Evolutionary conservation across 2,797 vertebrate species (phyloP).

Genomic region (Hydrocynus forskahlii): DNA sequence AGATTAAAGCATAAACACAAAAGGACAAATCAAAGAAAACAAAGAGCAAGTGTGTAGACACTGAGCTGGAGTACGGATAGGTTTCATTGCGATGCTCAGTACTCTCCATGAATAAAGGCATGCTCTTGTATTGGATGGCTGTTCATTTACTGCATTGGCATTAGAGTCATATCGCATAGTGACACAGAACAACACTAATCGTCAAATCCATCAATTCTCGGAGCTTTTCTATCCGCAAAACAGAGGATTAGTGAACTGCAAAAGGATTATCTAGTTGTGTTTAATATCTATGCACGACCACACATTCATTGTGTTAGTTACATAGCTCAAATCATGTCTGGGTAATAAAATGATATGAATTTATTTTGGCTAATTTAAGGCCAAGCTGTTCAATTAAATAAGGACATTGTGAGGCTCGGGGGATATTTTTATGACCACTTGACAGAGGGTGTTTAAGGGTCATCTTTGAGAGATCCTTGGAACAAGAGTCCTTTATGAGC

Average conservation of each 20-base stretch:
- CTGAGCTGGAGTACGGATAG: not conserved
- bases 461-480: conserved; percentile 7
- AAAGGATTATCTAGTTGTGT: conserved; percentile 29
- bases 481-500: not conserved
- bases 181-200: conserved; percentile 3
- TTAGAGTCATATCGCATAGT: conserved; percentile 18
- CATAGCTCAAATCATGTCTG: conserved; percentile 30
- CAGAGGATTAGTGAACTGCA: conserved; percentile 28
- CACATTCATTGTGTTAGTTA: conserved; percentile 44
- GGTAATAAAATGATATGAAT: conserved; percentile 49
- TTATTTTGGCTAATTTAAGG: conserved; percentile 46
- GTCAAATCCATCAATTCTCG: conserved; percentile 17
- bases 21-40: not conserved
- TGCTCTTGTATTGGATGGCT: not conserved
- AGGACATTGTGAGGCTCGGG: conserved; percentile 22
- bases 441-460: conserved; percentile 3
- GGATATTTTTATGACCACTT: conserved; percentile 30
- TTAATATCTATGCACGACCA: conserved; percentile 35
- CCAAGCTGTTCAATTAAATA: conserved; percentile 49
- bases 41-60: not conserved
- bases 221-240: conserved; percentile 22
- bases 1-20: not conserved
- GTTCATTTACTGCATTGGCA: not conserved
- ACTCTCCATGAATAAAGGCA: not conserved
- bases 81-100: not conserved